phyloP scores from a whole-genome alignment of 2,797 vertebrate genomes.

The Acrossocheilus wenchowensis region DNA sequence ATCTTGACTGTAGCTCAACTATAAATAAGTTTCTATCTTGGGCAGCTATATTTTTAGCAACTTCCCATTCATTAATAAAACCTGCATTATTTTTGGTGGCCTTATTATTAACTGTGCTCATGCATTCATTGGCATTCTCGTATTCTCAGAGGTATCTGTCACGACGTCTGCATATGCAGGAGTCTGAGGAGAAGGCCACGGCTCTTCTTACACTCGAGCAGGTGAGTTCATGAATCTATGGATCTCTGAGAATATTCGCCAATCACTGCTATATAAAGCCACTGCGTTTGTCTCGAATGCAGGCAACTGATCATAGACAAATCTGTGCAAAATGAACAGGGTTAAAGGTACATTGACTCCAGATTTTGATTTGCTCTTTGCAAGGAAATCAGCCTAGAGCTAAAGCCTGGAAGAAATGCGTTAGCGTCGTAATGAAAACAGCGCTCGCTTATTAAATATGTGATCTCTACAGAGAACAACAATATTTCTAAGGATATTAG shows the following conservation, averaged over 20 bases:
- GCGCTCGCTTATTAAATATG: not conserved
- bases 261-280: slow-evolving; percentile 68
- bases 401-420: not conserved
- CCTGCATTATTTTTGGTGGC: not conserved
- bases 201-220: slow-evolving; percentile 65
- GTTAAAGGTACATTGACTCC: slow-evolving; percentile 65
- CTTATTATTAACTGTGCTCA: not conserved
- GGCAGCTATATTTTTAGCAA: not conserved
- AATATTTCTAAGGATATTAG: not conserved
- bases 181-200: slow-evolving; percentile 37
- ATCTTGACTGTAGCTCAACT: not conserved
- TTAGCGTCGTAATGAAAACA: not conserved
- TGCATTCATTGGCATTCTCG: not conserved
- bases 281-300: not conserved
- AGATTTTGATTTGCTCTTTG: not conserved
- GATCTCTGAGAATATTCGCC: slow-evolving; percentile 66
- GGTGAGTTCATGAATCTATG: slow-evolving; percentile 53
- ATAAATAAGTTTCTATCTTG: not conserved
- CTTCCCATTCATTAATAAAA: slow-evolving; percentile 27
- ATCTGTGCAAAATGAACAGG: slow-evolving; percentile 63
- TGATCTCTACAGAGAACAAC: not conserved
- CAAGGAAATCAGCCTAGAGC: not conserved
- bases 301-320: slow-evolving; percentile 36
- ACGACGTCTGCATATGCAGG: slow-evolving; percentile 57
- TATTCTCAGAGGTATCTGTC: not conserved